Base-by-base conservation (phyloP, 2,797 vertebrate genomes). In the Gastrophryne carolinensis region DNA sequence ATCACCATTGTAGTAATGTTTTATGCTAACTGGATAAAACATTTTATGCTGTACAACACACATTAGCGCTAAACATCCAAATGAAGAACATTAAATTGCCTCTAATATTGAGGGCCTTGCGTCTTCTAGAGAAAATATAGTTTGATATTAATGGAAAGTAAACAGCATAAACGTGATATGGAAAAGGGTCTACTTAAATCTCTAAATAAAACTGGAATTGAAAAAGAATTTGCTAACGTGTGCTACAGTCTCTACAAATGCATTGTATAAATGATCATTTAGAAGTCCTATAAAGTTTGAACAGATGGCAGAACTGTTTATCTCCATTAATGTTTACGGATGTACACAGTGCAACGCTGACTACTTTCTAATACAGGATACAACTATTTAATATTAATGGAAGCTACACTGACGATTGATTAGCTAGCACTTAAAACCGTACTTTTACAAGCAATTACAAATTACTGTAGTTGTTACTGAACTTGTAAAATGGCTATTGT, bases 41-140 rank as follows among this genome's bases (percentile, higher is more conserved):
- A n/a, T n/a, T n/a, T n/a, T n/a, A n/a, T n/a, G n/a, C n/a, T n/a
- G n/a, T n/a, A n/a, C n/a, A n/a, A n/a, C n/a, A n/a, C n/a, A n/a
- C n/a, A n/a, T n/a, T n/a, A n/a, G n/a, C n/a, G n/a, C n/a, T n/a
- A n/a, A n/a, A n/a, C n/a, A n/a, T n/a, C n/a, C n/a, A n/a, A n/a
- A n/a, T n/a, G n/a, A n/a, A n/a, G n/a, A n/a, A n/a, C n/a, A n/a
- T n/a, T n/a, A n/a, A n/a, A n/a, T n/a, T n/a, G n/a, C n/a, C n/a
- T n/a, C n/a, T n/a, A n/a, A n/a, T n/a, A 35, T 63, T 70, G 58
- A 70, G 74, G 57, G 26, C 66, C 70, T 29, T 32, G 70, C 57
- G 70, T 63, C 17, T 58, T 58, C 66, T 24, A 41, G 66, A 62
- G 65, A 47, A 62, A 70, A 23, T 50, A 67, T 19, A 50, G 4